Evolutionary conservation across 2,113 vertebrate species (phyloP), one percentile per base, ranked within the genome.

Genomic region (Patagioenas fasciata): DNA sequence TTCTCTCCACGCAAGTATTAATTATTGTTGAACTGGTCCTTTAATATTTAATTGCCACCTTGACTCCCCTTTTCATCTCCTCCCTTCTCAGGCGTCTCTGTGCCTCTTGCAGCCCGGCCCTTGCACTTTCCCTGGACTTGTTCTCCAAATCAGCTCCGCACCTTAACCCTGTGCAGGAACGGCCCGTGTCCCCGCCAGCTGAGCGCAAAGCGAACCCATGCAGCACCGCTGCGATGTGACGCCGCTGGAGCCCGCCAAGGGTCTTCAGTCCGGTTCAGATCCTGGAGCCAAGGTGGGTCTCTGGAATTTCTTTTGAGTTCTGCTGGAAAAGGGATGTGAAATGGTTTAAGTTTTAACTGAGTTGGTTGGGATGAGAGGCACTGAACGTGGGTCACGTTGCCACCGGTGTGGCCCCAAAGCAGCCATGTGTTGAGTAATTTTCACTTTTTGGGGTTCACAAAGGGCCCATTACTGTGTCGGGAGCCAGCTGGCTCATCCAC

Each of bases 1-100:
- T 79, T 36, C 42, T 28, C 60, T 93, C 70, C 72, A 72, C 85
- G 73, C 69, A 81, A 78, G 56, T 12, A 61, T 67, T 93, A 90
- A 91, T 91, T 94, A 85, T 10, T 95, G 80, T 83, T 85, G 48
- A 88, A 94, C 88, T 36, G 42, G 48, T 85, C 65, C 73, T 84
- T 93, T 84, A 94, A 91, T 92, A 93, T 71, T 91, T 96, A 96
- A 96, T 96, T 93, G 85, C 50, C 57, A 89, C 80, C 44, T 86
- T 85, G 85, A 53, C 44, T 79, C 34, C 36, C 50, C n/a, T 89
- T 89, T 89, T 80, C 85, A 95, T 81, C 80, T 91, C 93, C 95
- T 96, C 88, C 93, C 83, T 91, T 95, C 82, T 62, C 80, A 91
- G 77, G 64, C 0, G 2, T 58, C 84, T 73, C 79, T 40, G 67